Conservation (phyloP, 2,113 vertebrate species). For the Antechinus stuartii region DNA sequence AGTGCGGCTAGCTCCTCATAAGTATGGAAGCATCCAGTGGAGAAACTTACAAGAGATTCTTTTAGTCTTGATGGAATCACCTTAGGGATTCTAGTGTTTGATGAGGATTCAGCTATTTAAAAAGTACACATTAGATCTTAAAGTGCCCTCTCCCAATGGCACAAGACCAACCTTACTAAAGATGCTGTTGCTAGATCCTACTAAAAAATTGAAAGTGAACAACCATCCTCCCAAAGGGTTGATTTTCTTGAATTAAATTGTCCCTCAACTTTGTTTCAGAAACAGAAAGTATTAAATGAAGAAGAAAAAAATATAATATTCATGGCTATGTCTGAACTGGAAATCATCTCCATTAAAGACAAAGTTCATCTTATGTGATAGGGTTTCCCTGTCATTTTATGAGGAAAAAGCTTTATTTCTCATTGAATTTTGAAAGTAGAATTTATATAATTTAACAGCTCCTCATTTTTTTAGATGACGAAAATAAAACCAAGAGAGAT, state of each 20-base stretch:
- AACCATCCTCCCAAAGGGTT: constrained; percentile 15
- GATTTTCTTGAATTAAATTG: constrained; percentile 46
- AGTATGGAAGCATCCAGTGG: neutral
- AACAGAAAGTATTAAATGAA: constrained; percentile 17
- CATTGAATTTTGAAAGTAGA: neutral
- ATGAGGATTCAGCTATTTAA: neutral
- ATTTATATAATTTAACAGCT: constrained; percentile 27
- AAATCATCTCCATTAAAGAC: constrained; percentile 74
- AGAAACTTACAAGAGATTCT: neutral
- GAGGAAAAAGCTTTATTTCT: constrained; percentile 32
- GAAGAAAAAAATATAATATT: constrained; percentile 3
- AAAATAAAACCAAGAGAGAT: constrained; percentile 31
- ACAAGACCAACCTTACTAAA: neutral
- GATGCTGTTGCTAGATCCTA: constrained; percentile 26
- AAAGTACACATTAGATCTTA: neutral
- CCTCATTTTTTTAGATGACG: constrained; percentile 9
- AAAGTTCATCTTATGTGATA: constrained; percentile 23
- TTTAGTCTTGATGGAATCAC: neutral
- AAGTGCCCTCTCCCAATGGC: neutral
- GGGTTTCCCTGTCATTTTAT: neutral
- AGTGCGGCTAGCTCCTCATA: neutral
- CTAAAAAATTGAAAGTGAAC: constrained; percentile 22
- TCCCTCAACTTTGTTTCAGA: constrained; percentile 40
- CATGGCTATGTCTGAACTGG: constrained; percentile 38
- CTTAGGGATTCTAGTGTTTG: neutral